Percentiles rank a stretch among this genome's conserved stretches.
phyloP scores from a whole-genome alignment of 2,113 vertebrate genomes.

The Crotalus horridus region DNA sequence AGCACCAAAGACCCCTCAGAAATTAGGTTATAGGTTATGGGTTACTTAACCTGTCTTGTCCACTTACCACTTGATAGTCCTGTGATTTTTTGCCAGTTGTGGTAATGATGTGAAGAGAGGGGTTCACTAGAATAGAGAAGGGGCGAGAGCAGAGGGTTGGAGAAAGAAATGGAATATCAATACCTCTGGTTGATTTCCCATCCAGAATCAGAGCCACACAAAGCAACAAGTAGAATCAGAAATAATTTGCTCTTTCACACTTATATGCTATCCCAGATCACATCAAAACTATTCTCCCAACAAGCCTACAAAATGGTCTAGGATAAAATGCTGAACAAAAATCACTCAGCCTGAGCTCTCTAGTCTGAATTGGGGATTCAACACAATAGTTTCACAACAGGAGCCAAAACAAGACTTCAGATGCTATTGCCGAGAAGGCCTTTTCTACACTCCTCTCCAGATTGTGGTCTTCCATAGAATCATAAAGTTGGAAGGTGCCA shows the following conservation, averaged over 20 bases:
- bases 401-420: neutral
- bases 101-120: constrained; percentile 27
- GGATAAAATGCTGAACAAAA: neutral
- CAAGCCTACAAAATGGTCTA: neutral
- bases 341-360: neutral
- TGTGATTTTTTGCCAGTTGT: constrained; percentile 19
- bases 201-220: neutral
- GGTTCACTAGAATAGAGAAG: constrained; percentile 57
- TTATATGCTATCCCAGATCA: neutral
- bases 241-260: neutral
- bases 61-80: constrained; percentile 30
- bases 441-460: neutral
- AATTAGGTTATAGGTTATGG: neutral
- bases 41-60: accelerated
- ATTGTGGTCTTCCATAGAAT: neutral
- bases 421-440: neutral
- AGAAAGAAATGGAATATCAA: neutral
- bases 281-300: neutral
- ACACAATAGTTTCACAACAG: neutral
- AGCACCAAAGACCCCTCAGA: no score
- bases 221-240: neutral
- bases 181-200: neutral
- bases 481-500: neutral
- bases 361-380: neutral
- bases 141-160: neutral